phyloP scores from a whole-genome alignment of 2,888 invertebrate genomes.

The Aethes cnicana region DNA sequence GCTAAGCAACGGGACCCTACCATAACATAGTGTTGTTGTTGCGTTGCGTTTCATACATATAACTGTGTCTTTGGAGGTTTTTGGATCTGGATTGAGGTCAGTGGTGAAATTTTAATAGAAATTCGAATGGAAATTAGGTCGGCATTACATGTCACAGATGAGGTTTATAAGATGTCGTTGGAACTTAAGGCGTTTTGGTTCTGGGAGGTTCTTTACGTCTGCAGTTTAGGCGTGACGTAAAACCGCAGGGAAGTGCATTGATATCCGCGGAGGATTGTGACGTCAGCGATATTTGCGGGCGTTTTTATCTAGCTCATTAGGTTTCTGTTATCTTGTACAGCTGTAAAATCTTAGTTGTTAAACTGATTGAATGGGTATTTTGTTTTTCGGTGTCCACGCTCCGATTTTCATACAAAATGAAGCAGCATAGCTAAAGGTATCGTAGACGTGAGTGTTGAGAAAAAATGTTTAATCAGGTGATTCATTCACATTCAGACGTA shows the following conservation, averaged over 20 bases:
- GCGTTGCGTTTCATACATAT: conserved; percentile 36
- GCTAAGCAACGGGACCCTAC: conserved; percentile 53
- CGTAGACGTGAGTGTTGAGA: no score
- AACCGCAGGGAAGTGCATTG: no score
- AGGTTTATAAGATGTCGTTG: conserved; percentile 1
- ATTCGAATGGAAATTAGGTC: conserved; percentile 59
- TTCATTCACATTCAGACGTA: no score
- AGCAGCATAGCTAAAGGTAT: no score
- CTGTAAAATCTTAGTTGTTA: no score
- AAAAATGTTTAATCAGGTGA: no score
- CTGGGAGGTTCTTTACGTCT: no score
- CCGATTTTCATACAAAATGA: no score
- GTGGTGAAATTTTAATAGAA: conserved; percentile 40
- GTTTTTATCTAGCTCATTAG: not conserved
- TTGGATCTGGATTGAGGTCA: conserved; percentile 41
- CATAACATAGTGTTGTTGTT: conserved; percentile 46
- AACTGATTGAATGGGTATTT: no score
- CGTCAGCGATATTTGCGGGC: no score
- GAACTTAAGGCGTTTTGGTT: not conserved
- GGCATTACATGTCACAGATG: conserved; percentile 36
- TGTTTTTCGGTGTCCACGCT: no score
- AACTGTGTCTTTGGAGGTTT: conserved; percentile 29
- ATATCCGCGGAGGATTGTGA: not conserved
- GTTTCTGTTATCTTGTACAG: not conserved
- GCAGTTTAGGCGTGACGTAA: no score